Evolutionary conservation across 2,797 vertebrate species (phyloP), one percentile per base, ranked within the genome.

Genomic region (Spinibarbus caldwelli): DNA sequence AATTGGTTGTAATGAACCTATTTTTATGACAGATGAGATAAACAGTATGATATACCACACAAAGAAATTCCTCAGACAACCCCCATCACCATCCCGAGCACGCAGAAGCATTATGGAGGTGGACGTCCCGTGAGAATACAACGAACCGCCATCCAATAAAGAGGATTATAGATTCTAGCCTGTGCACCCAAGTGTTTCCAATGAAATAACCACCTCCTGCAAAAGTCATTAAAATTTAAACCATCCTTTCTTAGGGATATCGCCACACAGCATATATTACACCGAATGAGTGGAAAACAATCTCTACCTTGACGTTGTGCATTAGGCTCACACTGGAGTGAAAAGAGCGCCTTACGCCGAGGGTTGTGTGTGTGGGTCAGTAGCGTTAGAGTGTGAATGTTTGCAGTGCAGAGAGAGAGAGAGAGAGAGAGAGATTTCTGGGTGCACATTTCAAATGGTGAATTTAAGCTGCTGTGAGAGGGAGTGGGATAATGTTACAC

Each of bases 211-310:
- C 66, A 89, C 91, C 89, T 93, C 92, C 90, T 94, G 92, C 89
- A 92, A 82, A 93, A 93, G 90, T 92, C 92, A 95, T 95, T 95
- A 93, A 92, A 89, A 94, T 91, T 92, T 93, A 93, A 93, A 91
- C 90, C 90, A 85, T 91, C 86, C 77, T 89, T 90, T 91, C 88
- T 87, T 86, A 89, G 87, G 83, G 86, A 90, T 93, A 93, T 95
- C 93, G 92, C 87, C 88, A 88, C 76, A 86, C 89, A 87, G 89
- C 87, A 90, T 92, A 90, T 87, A 92, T 93, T 91, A 92, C 80
- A 57, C 49, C 62, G 75, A 84, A 85, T 84, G 89, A 85, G 86
- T 86, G 88, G 85, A 90, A 90, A 92, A 91, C 86, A 87, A 90
- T 85, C 86, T 83, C 89, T 62, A 41, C 64, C 31, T 14, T 77